Percentiles rank a stretch among this genome's conserved stretches.
phyloP scores from a whole-genome alignment of 2,797 vertebrate genomes.

The Sebastes goodei region DNA sequence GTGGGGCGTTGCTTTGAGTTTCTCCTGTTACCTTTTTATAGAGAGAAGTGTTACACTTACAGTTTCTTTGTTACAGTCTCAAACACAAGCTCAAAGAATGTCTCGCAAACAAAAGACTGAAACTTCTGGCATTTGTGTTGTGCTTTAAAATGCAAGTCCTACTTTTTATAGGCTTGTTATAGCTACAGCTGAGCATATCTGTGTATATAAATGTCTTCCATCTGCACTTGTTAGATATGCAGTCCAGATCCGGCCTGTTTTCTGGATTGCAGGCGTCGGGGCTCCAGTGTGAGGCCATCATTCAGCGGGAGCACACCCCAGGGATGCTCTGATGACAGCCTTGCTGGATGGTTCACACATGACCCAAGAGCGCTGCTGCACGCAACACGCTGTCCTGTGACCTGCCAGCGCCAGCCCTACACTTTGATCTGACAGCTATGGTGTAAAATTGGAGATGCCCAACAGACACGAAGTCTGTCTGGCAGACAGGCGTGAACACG shows the following conservation, averaged over 20 bases:
- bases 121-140: slow-evolving; percentile 14
- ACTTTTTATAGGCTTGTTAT: neutral
- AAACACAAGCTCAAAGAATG: slow-evolving; percentile 34
- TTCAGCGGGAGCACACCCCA: slow-evolving; percentile 51
- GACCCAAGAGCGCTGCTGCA: slow-evolving; percentile 42
- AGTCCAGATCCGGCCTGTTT: slow-evolving; percentile 46
- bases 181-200: neutral
- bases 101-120: slow-evolving; percentile 10
- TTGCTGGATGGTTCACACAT: slow-evolving; percentile 69
- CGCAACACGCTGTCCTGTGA: slow-evolving; percentile 56
- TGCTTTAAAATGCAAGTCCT: neutral
- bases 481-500: slow-evolving; percentile 51
- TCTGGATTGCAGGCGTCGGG: slow-evolving; percentile 25
- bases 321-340: slow-evolving; percentile 64
- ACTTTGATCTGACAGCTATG: slow-evolving; percentile 75
- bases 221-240: slow-evolving; percentile 23
- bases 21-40: slow-evolving; percentile 73
- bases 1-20: slow-evolving; percentile 70
- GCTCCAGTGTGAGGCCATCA: slow-evolving; percentile 53
- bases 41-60: slow-evolving; percentile 62
- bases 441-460: slow-evolving; percentile 65
- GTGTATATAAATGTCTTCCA: neutral
- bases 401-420: slow-evolving; percentile 1
- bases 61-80: slow-evolving; percentile 45
- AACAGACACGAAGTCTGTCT: slow-evolving; percentile 43